These are phyloP conservation scores for Eupithecia dodoneata DNA, from an alignment of 2,888 invertebrate species.

Conservation along the genomic window DNA sequence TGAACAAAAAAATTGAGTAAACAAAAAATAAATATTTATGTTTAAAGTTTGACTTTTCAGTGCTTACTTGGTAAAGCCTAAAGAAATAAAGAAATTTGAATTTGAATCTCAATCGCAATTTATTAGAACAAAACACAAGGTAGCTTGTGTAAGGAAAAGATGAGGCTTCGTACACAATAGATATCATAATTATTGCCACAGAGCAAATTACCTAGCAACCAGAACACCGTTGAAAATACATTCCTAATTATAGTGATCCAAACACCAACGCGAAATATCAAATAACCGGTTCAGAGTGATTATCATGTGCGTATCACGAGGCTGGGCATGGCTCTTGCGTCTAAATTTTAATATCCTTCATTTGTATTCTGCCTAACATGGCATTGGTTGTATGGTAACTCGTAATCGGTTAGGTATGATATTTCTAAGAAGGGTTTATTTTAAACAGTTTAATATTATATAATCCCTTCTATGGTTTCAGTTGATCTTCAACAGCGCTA, in stretches of 20 bases:
- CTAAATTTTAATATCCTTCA: neutral
- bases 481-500: neutral
- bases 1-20: too few relatives aligned
- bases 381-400: neutral
- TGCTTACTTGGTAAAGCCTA: too few relatives aligned
- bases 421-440: neutral
- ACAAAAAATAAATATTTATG: too few relatives aligned
- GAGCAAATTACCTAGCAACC: neutral
- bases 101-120: too few relatives aligned
- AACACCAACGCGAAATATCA: constrained; percentile 19
- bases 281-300: constrained; percentile 25
- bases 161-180: neutral
- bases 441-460: neutral
- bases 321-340: neutral
- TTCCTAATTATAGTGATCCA: constrained; percentile 13
- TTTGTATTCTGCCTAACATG: neutral
- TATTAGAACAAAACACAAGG: too few relatives aligned
- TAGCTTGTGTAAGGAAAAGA: neutral
- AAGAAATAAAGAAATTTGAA: too few relatives aligned
- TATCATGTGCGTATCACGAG: constrained; percentile 24
- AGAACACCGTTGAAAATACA: neutral
- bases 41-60: too few relatives aligned
- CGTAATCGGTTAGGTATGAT: neutral
- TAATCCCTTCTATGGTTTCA: neutral
- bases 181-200: neutral